phyloP scores from a whole-genome alignment of 2,113 vertebrate species.

The Poeciliopsis prolifica region DNA sequence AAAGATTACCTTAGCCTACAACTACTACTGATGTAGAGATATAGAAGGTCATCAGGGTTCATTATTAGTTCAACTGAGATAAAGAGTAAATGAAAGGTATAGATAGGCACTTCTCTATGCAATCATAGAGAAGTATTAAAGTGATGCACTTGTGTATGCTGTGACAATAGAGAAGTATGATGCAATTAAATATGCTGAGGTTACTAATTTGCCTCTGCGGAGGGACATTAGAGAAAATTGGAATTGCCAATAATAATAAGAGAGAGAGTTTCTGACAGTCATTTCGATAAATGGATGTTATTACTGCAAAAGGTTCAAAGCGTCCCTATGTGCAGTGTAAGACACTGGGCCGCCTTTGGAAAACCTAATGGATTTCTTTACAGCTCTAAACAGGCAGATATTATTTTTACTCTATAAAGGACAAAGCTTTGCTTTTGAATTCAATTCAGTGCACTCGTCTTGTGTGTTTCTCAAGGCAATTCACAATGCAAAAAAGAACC shows the following conservation, averaged over 20 bases:
- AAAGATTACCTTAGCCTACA: too few species aligned
- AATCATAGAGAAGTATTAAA: neutral
- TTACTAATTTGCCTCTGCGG: slow-evolving; percentile 17
- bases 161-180: neutral
- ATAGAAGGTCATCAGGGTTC: neutral
- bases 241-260: neutral
- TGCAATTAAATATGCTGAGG: slow-evolving; percentile 11
- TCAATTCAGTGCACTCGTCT: neutral
- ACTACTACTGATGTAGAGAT: neutral
- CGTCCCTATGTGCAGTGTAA: neutral
- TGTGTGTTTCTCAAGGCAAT: neutral
- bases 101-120: neutral
- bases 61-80: neutral
- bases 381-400: neutral
- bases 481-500: neutral
- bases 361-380: neutral
- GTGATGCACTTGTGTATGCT: neutral
- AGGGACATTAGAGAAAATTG: slow-evolving; percentile 36
- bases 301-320: neutral
- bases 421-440: neutral
- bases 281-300: slow-evolving; percentile 39
- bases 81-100: neutral
- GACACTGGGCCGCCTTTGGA: neutral
- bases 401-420: neutral
- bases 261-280: slow-evolving; percentile 1